A percentile compares a stretch with the other conserved stretches of the same genome.
phyloP scores from a whole-genome alignment of 64 coral and sea anemone genomes.

The Stichodactyla mertensii region DNA sequence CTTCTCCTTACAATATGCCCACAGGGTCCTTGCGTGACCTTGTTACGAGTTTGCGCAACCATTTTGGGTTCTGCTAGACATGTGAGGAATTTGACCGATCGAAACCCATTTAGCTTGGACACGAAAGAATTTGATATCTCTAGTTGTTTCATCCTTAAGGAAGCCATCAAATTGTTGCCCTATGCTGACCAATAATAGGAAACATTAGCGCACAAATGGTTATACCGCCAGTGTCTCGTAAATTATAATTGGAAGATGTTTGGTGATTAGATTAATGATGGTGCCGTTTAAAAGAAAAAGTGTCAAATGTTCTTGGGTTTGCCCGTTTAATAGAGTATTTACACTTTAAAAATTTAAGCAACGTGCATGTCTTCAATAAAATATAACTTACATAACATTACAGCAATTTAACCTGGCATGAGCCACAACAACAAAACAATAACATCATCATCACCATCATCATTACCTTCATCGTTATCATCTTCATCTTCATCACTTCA shows the following conservation, averaged over 20 bases:
- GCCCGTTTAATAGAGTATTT: not conserved
- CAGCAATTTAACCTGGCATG: no score
- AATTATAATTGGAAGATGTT: not conserved
- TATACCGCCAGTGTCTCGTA: not conserved
- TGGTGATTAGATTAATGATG: not conserved
- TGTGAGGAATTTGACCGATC: no score
- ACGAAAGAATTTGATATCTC: no score
- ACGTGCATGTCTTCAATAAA: no score
- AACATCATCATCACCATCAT: not conserved
- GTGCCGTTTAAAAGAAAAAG: not conserved
- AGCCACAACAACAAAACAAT: not conserved
- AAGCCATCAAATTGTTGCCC: not conserved
- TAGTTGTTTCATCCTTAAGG: not conserved
- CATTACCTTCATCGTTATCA: not conserved
- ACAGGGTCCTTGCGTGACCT: no score
- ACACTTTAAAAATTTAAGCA: no score
- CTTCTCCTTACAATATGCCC: no score
- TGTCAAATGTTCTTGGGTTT: not conserved
- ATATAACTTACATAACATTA: no score
- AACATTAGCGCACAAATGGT: not conserved
- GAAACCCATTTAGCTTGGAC: no score
- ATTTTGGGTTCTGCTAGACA: no score
- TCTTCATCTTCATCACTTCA: not conserved
- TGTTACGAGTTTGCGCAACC: no score
- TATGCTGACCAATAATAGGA: not conserved